Percentiles rank a stretch among this genome's conserved stretches.
Evolutionary conservation across 2,113 vertebrate species (phyloP).

Genomic region (Sciurus niger): DNA sequence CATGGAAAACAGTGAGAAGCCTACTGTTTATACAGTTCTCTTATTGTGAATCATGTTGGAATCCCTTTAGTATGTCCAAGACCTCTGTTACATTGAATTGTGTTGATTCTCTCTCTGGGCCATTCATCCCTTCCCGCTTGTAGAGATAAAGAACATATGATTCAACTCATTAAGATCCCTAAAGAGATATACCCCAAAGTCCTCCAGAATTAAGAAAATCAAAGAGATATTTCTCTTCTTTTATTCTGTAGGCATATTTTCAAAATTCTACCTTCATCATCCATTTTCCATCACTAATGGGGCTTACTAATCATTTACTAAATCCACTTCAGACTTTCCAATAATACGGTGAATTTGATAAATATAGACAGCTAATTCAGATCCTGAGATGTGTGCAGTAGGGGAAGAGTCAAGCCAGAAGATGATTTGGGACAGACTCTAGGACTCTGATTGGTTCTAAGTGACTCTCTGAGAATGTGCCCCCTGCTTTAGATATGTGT

Average conservation of each 20-base stretch:
- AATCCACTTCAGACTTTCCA: not conserved
- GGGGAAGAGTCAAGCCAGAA: not conserved
- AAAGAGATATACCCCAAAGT: not conserved
- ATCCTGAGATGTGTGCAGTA: not conserved
- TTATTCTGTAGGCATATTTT: not conserved
- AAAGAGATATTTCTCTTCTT: not conserved
- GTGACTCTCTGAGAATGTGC: not conserved
- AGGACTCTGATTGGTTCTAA: not conserved
- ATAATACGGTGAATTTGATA: slow-evolving; percentile 35
- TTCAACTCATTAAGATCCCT: not conserved
- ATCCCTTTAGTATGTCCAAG: not conserved
- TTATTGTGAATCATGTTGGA: not conserved
- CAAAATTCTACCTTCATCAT: not conserved
- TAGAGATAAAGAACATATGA: not conserved
- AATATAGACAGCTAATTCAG: not conserved
- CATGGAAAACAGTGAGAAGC: not conserved
- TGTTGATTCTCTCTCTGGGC: not conserved
- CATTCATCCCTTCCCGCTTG: not conserved
- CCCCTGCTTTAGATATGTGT: not conserved
- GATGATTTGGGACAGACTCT: not conserved
- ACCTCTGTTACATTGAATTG: not conserved
- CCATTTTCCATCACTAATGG: not conserved
- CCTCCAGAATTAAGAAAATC: slow-evolving; percentile 35
- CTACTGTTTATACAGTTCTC: not conserved
- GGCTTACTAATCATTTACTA: not conserved